phyloP scores from a whole-genome alignment of 2,797 vertebrate genomes.

The Scarus forsteni region DNA sequence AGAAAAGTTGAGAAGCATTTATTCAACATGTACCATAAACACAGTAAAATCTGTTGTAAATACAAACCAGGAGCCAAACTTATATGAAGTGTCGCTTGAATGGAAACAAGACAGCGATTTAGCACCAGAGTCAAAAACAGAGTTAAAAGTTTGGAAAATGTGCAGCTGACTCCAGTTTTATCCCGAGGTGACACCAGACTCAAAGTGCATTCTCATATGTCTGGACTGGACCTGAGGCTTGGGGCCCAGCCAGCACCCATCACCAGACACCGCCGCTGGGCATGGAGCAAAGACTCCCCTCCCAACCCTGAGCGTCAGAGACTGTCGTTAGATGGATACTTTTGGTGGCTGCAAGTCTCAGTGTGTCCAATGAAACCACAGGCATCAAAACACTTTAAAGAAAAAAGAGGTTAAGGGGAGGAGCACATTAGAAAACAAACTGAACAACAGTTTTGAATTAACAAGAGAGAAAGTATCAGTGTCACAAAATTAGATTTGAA shows the following conservation, averaged over 20 bases:
- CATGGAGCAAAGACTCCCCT: constrained; percentile 43
- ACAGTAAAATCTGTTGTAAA: constrained; percentile 59
- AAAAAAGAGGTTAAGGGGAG: constrained; percentile 20
- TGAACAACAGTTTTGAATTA: too few relatives aligned
- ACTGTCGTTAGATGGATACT: constrained; percentile 42
- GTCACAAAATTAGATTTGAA: too few relatives aligned
- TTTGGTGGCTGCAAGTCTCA: constrained; percentile 43
- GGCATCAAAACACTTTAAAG: constrained; percentile 31
- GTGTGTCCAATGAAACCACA: constrained; percentile 15
- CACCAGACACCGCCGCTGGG: constrained; percentile 67
- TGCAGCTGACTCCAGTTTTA: constrained; percentile 66
- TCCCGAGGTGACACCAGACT: constrained; percentile 79
- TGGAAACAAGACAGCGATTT: constrained; percentile 60
- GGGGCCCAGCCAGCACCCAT: constrained; percentile 70
- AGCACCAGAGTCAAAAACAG: constrained; percentile 50
- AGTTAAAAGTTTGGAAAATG: constrained; percentile 67
- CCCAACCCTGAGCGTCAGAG: constrained; percentile 41
- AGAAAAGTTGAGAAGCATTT: constrained; percentile 16
- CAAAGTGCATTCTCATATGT: constrained; percentile 80
- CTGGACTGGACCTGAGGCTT: constrained; percentile 77
- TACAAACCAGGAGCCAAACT: constrained; percentile 47
- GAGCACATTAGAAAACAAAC: constrained; percentile 6
- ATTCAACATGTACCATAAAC: constrained; percentile 32
- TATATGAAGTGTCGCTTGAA: constrained; percentile 75
- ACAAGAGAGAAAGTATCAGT: too few relatives aligned